Evolutionary conservation across 1,140 invertebrate genomes (phyloP).

Genomic region (Tetranychus urticae): DNA sequence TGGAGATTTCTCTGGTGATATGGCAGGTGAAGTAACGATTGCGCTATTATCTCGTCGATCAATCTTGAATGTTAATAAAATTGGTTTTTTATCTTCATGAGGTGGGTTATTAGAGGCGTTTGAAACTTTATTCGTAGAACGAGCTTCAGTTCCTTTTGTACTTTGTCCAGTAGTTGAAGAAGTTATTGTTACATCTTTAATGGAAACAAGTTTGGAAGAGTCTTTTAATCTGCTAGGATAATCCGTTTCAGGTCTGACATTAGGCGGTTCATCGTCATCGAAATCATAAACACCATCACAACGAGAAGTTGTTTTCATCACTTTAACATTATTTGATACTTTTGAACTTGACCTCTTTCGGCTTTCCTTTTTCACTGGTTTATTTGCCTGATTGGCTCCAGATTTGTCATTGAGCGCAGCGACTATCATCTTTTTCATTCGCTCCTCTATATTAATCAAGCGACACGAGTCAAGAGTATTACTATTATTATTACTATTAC

Average conservation of each 20-base stretch:
- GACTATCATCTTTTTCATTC: constrained; percentile 74
- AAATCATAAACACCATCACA: not conserved
- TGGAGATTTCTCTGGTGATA: not conserved
- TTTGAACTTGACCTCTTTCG: too few species aligned
- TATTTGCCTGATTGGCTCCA: too few species aligned
- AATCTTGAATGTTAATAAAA: constrained; percentile 1
- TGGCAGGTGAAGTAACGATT: not conserved
- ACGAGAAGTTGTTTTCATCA: too few species aligned
- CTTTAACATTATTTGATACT: too few species aligned
- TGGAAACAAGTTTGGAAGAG: not conserved
- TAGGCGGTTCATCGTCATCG: not conserved
- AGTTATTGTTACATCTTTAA: not conserved
- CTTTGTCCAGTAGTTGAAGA: not conserved
- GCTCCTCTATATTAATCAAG: constrained; percentile 24
- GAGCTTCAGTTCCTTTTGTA: not conserved
- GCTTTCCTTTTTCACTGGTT: too few species aligned
- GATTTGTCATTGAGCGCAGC: constrained; percentile 40
- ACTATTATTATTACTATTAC: not conserved
- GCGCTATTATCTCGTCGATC: constrained; percentile 4
- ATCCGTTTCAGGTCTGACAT: not conserved
- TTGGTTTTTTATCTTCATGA: not conserved
- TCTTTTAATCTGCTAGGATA: not conserved
- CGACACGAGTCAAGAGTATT: not conserved
- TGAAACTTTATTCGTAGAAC: not conserved
- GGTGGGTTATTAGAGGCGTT: not conserved